A percentile compares a stretch with the other conserved stretches of the same genome.
Conservation (phyloP, 2,888 invertebrate genomes). For the Tolmerus cingulatus region DNA sequence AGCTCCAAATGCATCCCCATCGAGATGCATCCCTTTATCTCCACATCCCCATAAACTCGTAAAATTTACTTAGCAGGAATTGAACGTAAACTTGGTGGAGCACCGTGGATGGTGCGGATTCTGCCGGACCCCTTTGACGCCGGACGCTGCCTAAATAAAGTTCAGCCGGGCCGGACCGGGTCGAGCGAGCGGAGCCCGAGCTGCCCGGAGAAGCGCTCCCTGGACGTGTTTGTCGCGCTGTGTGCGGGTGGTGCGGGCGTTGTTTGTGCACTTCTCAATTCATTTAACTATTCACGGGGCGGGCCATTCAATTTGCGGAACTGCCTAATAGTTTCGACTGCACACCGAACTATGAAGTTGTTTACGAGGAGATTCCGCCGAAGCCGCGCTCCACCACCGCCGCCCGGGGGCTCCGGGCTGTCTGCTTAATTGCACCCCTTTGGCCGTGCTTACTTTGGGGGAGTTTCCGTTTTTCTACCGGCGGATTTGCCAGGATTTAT, state of each 20-base stretch:
- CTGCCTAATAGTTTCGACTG: conserved; percentile 30
- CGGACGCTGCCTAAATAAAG: conserved; percentile 10
- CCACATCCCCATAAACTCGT: conserved; percentile 28
- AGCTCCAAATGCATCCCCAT: conserved; percentile 7
- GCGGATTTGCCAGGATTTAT: neutral
- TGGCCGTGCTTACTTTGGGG: neutral
- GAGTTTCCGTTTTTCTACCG: neutral
- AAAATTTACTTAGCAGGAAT: conserved; percentile 41
- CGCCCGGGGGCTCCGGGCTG: neutral
- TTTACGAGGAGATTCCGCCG: neutral
- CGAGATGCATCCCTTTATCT: conserved; percentile 36
- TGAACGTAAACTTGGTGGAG: conserved; percentile 30
- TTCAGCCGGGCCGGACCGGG: neutral
- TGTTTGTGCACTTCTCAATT: conserved; percentile 38
- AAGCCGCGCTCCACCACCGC: neutral
- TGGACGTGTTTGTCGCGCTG: neutral
- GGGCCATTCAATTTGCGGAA: conserved; percentile 28
- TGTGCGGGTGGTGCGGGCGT: neutral
- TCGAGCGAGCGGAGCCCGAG: neutral
- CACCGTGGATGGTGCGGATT: neutral
- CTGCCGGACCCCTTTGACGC: neutral
- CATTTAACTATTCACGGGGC: conserved; percentile 20
- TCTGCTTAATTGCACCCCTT: neutral
- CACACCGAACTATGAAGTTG: conserved; percentile 4
- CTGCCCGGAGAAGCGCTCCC: neutral